These are phyloP conservation scores for Parazoanthus darwini DNA, from an alignment of 92 coral and sea anemone genomes.

Conservation along the genomic window DNA sequence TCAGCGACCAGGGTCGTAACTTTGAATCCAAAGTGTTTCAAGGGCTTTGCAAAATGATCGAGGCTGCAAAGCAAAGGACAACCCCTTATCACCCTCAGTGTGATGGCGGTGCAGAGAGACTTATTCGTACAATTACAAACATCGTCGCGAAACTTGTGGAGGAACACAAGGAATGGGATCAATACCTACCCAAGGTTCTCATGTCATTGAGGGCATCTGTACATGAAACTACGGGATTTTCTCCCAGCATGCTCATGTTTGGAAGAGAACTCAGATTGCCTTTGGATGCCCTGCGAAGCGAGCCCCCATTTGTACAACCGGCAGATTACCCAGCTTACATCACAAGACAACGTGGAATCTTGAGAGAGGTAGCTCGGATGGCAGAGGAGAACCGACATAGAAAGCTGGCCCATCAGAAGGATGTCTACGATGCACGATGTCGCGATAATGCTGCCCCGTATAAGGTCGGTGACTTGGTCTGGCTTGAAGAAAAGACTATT, in stretches of 20 bases:
- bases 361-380: conserved; percentile 14
- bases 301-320: conserved; percentile 31
- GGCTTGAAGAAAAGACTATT: conserved; percentile 36
- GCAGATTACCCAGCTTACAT: conserved; percentile 39
- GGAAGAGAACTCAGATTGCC: conserved; percentile 49
- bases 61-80: conserved; percentile 42
- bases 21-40: conserved; percentile 51
- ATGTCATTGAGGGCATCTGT: conserved; percentile 38
- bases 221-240: conserved; percentile 47
- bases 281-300: conserved; percentile 42
- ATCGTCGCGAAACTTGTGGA: background rate
- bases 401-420: conserved; percentile 44
- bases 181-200: conserved; percentile 49
- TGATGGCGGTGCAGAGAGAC: conserved; percentile 34
- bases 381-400: background rate
- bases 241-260: conserved; percentile 49
- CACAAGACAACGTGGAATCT: conserved; percentile 22
- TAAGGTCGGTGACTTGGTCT: conserved; percentile 37
- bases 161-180: conserved; percentile 43
- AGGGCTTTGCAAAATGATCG: conserved; percentile 41
- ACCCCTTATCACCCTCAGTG: conserved; percentile 44
- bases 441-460: conserved; percentile 20
- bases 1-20: conserved; percentile 57
- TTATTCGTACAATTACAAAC: conserved; percentile 32
- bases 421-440: conserved; percentile 39